Evolutionary conservation across 2,888 invertebrate species (phyloP), one percentile per base, ranked within the genome.

Genomic region (Laothoe populi): DNA sequence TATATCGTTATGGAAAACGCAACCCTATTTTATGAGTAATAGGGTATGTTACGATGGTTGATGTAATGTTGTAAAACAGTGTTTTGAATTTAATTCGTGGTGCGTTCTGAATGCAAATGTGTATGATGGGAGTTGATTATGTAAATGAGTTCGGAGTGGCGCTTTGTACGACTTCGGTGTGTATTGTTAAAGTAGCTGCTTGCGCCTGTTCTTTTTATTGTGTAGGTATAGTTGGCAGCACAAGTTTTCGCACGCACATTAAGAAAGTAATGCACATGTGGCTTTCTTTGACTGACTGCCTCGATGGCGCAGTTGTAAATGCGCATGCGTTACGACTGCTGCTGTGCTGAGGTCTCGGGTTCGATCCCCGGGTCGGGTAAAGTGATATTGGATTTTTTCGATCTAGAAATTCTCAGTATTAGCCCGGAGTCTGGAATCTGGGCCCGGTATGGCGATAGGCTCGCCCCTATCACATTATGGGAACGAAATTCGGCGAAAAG

Each of bases 111-210:
- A 87, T 88, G 88, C 86, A 87, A 89, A 87, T 88, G 80, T 77
- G 71, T 77, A 75, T 86, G 87, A 88, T 87, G 87, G 83, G 86
- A 84, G 88, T 87, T 87, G 81, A 88, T 88, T 88, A 89, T 90
- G 87, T 79, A 87, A 88, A 89, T 88, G 79, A 77, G 79, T 70
- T 71, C 74, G 69, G 74, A 78, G 75, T 83, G 78, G 74, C 70
- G 69, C 75, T 75, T 75, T 81, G 76, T 77, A 74, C 71, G 74
- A 75, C 75, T 74, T 70, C 66, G 65, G 71, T 70, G 79, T 78
- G 81, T 83, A 82, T 82, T 83, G 83, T 83, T 78, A 69, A 73
- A 66, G 71, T 73, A 75, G 72, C 72, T 58, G 67, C 64, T 40
- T 68, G 66, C 67, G 67, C 63, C 8, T 44, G 60, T 64, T 70